Conservation (phyloP, 2,888 invertebrate genomes). For the Scaptomyza tumidula region DNA sequence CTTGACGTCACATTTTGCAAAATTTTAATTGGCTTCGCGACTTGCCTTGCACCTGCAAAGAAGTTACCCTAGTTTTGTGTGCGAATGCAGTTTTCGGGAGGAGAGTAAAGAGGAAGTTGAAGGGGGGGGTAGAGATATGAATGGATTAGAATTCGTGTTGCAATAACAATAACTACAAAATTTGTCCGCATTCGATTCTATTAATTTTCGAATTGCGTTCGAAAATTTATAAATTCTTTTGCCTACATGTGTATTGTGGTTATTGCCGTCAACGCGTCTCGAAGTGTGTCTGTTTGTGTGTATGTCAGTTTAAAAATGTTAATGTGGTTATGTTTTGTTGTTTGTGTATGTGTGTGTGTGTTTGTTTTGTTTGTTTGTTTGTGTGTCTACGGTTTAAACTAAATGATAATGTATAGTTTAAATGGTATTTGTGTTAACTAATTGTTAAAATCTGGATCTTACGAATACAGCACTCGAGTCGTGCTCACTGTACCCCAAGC, state of each 20-base stretch:
- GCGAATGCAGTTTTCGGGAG: constrained; percentile 7
- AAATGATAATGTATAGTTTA: constrained; percentile 80
- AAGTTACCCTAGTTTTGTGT: constrained; percentile 55
- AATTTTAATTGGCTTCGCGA: constrained; percentile 33
- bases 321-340: constrained; percentile 31
- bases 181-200: constrained; percentile 13
- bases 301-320: constrained; percentile 8
- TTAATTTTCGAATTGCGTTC: constrained; percentile 5
- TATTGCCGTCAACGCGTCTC: constrained; percentile 34
- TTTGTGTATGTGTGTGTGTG: constrained; percentile 34
- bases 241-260: constrained; percentile 21
- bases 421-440: constrained; percentile 83
- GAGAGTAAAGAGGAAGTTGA: constrained; percentile 34
- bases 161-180: constrained; percentile 38
- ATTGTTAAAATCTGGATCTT: constrained; percentile 92
- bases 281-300: constrained; percentile 14
- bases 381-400: constrained; percentile 66
- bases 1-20: constrained; percentile 8
- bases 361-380: constrained; percentile 36
- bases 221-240: constrained; percentile 13
- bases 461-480: constrained; percentile 97
- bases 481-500: constrained; percentile 96
- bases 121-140: constrained; percentile 45
- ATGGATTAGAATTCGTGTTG: constrained; percentile 46
- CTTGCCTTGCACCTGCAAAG: constrained; percentile 54